Base-by-base conservation (phyloP, 1,140 invertebrate genomes). In the Macrobrachium rosenbergii region DNA sequence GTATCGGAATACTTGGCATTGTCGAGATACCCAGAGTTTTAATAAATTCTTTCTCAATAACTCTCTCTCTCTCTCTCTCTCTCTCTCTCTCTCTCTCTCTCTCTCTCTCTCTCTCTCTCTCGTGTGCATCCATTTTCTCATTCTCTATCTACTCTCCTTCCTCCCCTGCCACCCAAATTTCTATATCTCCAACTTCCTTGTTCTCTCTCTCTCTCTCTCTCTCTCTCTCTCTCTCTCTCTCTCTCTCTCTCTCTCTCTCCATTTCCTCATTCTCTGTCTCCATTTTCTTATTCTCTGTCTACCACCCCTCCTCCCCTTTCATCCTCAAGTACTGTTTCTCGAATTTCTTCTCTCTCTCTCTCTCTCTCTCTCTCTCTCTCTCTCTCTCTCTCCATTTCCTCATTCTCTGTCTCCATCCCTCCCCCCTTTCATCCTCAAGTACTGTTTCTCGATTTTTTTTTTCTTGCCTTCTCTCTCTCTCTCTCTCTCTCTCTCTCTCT, bases 1-100 rank as follows among this genome's bases (percentile, higher is more conserved):
- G 86, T 89, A 89, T 86, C 62, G 64, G 82, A 76, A 88, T 82
- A 45, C 45, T 23, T 77, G 73, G 64, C 67, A 88, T 88, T 83
- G 87, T 83, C 81, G 60, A 83, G 87, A 83, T 88, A 88, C 77
- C 52, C 82, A 52, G 81, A 80, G 59, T 83, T 83, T 88, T 88
- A 83, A 88, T 88, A 88, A 88, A 88, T 88, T 88, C 82, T 88
- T 83, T 80, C 43, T 28, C 76, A 76, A 63, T 88, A 83, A 79
- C 64, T 83, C 78, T 79, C 58, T 67, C 64, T 75, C 59, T 19
- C 75, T 21, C 45, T 58, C 60, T 60, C 59, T 28, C n/a, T 60
- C 19, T 21, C 45, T 43, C 62, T 81, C 43, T 77, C 58, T 60
- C 23, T 81, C n/a, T 62, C 69, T 37, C 79, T 64, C 28, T 45